phyloP scores from a whole-genome alignment of 2,888 invertebrate genomes.

The Agriopis marginaria region DNA sequence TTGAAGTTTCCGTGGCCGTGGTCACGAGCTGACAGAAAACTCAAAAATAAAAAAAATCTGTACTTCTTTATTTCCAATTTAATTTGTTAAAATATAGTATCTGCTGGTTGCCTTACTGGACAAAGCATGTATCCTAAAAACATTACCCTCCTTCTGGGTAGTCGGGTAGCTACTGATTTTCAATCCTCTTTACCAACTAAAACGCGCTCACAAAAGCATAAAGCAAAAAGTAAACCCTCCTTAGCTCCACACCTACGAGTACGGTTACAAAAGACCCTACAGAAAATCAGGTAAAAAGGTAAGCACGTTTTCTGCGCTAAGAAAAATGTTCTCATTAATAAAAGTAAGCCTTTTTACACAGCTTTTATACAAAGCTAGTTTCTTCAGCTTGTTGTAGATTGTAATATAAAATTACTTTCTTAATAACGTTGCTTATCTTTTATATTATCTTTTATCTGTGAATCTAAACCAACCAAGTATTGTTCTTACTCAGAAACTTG shows the following conservation, averaged over 20 bases:
- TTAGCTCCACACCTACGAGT: slow-evolving; percentile 6
- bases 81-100: too few relatives aligned
- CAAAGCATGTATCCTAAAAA: too few relatives aligned
- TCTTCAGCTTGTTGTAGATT: neutral
- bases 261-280: slow-evolving; percentile 14
- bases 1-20: too few relatives aligned
- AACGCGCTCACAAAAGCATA: slow-evolving; percentile 6
- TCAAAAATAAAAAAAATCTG: too few relatives aligned
- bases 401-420: neutral
- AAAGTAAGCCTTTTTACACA: slow-evolving; percentile 15
- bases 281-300: slow-evolving; percentile 8
- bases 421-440: neutral
- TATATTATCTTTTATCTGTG: neutral
- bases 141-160: neutral
- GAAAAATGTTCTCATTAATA: slow-evolving; percentile 24
- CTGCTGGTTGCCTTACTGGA: too few relatives aligned
- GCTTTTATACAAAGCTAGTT: slow-evolving; percentile 3
- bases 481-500: too few relatives aligned
- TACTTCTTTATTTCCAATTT: too few relatives aligned
- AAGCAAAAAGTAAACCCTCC: slow-evolving; percentile 6
- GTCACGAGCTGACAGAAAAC: too few relatives aligned
- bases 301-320: slow-evolving; percentile 10
- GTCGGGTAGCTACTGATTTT: neutral
- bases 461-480: too few relatives aligned
- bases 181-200: neutral